These are phyloP conservation scores for Yponomeuta malinellus DNA, from an alignment of 2,888 invertebrate species.

Conservation along the genomic window DNA sequence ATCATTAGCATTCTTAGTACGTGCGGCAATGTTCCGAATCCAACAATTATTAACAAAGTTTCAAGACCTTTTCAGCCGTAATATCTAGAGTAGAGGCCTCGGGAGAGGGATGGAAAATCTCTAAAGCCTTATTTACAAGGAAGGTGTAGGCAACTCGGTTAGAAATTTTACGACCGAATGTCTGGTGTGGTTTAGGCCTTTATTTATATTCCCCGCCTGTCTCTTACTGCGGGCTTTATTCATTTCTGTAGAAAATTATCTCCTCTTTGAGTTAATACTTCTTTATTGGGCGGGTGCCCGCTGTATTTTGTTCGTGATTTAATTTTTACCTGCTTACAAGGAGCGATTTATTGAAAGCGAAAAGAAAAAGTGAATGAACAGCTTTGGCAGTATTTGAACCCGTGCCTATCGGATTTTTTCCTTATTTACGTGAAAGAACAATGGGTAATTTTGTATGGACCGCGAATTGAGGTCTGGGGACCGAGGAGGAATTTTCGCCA, in stretches of 20 bases:
- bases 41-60: too few relatives aligned
- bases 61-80: too few relatives aligned
- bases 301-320: not conserved
- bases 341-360: too few relatives aligned
- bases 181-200: not conserved
- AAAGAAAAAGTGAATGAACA: too few relatives aligned
- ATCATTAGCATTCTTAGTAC: too few relatives aligned
- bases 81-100: not conserved
- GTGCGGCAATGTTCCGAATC: too few relatives aligned
- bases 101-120: not conserved
- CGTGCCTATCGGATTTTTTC: too few relatives aligned
- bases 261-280: not conserved
- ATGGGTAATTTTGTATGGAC: too few relatives aligned
- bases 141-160: not conserved
- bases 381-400: too few relatives aligned
- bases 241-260: not conserved
- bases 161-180: constrained; percentile 3
- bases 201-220: not conserved
- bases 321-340: not conserved
- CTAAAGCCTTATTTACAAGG: constrained; percentile 3
- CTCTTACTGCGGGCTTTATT: not conserved
- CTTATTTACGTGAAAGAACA: too few relatives aligned
- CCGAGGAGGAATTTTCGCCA: too few relatives aligned
- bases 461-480: too few relatives aligned
- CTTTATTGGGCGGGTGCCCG: not conserved